A percentile compares a stretch with the other conserved stretches of the same genome.
phyloP scores from a whole-genome alignment of 2,113 vertebrate genomes.

The Anarrhichthys ocellatus region DNA sequence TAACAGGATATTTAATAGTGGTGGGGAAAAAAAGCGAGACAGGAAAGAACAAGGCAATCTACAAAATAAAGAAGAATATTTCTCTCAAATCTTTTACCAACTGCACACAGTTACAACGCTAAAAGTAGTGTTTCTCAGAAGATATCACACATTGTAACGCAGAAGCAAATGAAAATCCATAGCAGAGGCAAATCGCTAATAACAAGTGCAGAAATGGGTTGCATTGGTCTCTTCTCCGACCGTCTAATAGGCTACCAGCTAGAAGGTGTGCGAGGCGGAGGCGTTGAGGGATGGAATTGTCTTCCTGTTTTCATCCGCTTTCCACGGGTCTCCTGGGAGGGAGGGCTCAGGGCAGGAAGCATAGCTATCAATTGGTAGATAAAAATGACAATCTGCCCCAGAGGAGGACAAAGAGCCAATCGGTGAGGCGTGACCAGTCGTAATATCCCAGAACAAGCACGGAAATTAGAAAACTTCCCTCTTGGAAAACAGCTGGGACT shows the following conservation, averaged over 20 bases:
- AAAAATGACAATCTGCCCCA: slow-evolving; percentile 81
- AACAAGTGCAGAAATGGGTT: slow-evolving; percentile 46
- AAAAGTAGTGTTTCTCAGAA: background rate
- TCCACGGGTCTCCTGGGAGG: slow-evolving; percentile 77
- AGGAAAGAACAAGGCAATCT: background rate
- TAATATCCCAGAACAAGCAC: slow-evolving; percentile 75
- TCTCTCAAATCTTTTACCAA: background rate
- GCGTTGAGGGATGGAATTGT: slow-evolving; percentile 82
- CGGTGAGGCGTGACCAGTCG: slow-evolving; percentile 72
- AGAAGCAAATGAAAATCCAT: slow-evolving; percentile 33
- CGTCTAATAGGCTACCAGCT: slow-evolving; percentile 53
- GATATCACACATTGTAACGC: background rate
- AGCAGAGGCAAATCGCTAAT: slow-evolving; percentile 30
- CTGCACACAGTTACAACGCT: background rate
- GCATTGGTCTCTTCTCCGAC: slow-evolving; percentile 30
- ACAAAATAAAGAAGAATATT: background rate
- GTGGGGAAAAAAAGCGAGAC: background rate
- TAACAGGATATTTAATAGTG: background rate
- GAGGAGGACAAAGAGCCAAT: slow-evolving; percentile 79
- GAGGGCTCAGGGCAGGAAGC: slow-evolving; percentile 74
- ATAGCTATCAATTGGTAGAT: slow-evolving; percentile 81
- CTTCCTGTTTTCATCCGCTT: slow-evolving; percentile 79
- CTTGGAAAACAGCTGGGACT: slow-evolving; percentile 68
- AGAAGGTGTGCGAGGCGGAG: slow-evolving; percentile 62
- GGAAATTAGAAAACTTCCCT: slow-evolving; percentile 79